Base-by-base conservation (phyloP, 1,140 invertebrate genomes). In the Drosophila sturtevanti region DNA sequence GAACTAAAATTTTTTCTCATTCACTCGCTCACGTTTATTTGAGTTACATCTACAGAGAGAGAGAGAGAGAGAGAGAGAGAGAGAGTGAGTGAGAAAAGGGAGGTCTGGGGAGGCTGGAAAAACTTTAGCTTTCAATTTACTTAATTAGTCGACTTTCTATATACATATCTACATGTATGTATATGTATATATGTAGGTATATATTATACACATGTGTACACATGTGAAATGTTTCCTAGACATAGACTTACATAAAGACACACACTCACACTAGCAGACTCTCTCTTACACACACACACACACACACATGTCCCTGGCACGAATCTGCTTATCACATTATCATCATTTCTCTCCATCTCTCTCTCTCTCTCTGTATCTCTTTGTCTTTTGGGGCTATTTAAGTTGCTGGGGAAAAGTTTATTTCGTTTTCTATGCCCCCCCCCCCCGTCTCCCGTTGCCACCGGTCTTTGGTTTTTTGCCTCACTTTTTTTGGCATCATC, bases 91-190 rank as follows among this genome's bases (percentile, higher is more conserved):
- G 5, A 6, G 27, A 4, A 6, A 31, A 6, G 0, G 27, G 27
- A n/a, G n/a, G n/a, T n/a, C n/a, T n/a, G 51, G 31, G 22, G 56
- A 62, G 64, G 58, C 52, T 31, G 27, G 27, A n/a, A 68, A 77
- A 85, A 86, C 74, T 86, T 86, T 62, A 64, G 70, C 55, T 68
- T 76, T 76, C 81, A 86, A 86, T 86, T 86, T 87, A 87, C 78
- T 77, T 87, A 86, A 86, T 86, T 87, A 87, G 54, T 79, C 63
- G 70, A 22, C 35, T 55, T 44, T 16, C 24, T 22, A 16, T 18
- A 9, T 24, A 56, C 21, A 24, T 51, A 24, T 16, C 24, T 22
- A 16, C n/a, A 9, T 24, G 35, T 14, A 24, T 51, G 18, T 60
- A 10, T 21, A 63, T 24, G 60, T 65, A 68, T 60, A 41, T 24